Evolutionary conservation across 1,140 invertebrate genomes (phyloP), one percentile per base, ranked within the genome.

Genomic region (Ectropis grisescens): DNA sequence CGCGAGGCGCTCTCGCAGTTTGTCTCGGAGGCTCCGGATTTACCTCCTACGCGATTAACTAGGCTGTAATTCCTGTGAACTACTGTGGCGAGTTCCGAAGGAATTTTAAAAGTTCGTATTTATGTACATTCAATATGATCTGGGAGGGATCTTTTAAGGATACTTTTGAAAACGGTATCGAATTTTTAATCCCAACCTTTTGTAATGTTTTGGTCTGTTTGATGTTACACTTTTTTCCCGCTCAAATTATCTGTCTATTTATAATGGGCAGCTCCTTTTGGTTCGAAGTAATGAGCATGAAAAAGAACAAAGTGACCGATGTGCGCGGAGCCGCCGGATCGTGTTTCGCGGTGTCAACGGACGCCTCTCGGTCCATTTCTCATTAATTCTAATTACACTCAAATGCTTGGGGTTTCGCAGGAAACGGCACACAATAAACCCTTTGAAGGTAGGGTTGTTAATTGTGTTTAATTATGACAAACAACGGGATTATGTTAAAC

Each of bases 331-430:
- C 4, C 19, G 19, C 4, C 45, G 43, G 55, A 59, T 66, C 58
- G 51, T 46, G 34, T 70, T 70, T 53, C 60, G 42, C 39, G 46
- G 29, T 51, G 56, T 65, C 57, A 66, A 64, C 50, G 56, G 36
- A 41, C 44, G 54, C 52, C 58, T 58, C 48, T 52, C n/a, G n/a
- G 55, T 56, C 42, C 55, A 58, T 58, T 65, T 67, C 59, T 74
- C 66, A 62, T 70, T 74, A 69, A 70, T 62, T 58, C 54, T 69
- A 68, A 74, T 74, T 69, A 64, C 60, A 52, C 41, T 52, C 61
- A 60, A 62, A 60, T 67, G 50, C 59, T 66, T 55, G 47, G 47
- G 48, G 47, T 61, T 65, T 59, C 48, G 53, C 44, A 55, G 48
- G 13, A 29, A 39, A 35, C 31, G 37, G 30, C 37, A 30, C 31